A percentile compares a stretch with the other conserved stretches of the same genome.
Evolutionary conservation across 2,888 invertebrate species (phyloP).

Genomic region (Bhutanitis thaidina): DNA sequence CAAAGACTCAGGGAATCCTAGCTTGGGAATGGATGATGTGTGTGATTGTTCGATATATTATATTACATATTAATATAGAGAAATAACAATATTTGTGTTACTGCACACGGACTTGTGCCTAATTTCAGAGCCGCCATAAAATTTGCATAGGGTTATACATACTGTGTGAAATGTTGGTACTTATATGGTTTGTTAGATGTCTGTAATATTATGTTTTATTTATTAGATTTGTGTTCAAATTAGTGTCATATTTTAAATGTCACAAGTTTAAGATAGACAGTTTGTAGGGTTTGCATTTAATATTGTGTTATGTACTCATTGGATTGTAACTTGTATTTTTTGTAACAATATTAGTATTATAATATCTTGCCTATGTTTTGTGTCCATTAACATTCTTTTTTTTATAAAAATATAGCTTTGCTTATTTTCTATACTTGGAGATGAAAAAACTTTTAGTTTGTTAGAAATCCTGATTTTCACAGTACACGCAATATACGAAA

Average conservation of each 20-base stretch:
- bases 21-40: too few relatives aligned
- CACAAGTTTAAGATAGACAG: constrained; percentile 46
- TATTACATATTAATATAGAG: too few relatives aligned
- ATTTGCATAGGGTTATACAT: not conserved
- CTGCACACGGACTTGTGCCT: too few relatives aligned
- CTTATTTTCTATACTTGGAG: too few relatives aligned
- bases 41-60: too few relatives aligned
- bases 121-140: not conserved
- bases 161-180: not conserved
- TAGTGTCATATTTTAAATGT: constrained; percentile 74
- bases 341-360: constrained; percentile 22
- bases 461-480: too few relatives aligned
- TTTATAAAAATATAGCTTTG: too few relatives aligned
- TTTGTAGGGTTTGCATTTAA: constrained; percentile 21
- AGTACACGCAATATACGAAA: too few relatives aligned
- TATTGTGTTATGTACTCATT: constrained; percentile 17
- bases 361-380: constrained; percentile 25
- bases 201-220: too few relatives aligned
- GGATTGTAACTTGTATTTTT: constrained; percentile 18
- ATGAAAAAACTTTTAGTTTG: too few relatives aligned
- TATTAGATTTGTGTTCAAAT: constrained; percentile 67
- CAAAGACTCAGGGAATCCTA: too few relatives aligned
- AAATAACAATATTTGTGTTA: too few relatives aligned
- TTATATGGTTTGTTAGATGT: not conserved
- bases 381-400: not conserved